These are phyloP conservation scores for Cantharis nigra DNA, from an alignment of 2,888 invertebrate genomes.

Conservation along the genomic window DNA sequence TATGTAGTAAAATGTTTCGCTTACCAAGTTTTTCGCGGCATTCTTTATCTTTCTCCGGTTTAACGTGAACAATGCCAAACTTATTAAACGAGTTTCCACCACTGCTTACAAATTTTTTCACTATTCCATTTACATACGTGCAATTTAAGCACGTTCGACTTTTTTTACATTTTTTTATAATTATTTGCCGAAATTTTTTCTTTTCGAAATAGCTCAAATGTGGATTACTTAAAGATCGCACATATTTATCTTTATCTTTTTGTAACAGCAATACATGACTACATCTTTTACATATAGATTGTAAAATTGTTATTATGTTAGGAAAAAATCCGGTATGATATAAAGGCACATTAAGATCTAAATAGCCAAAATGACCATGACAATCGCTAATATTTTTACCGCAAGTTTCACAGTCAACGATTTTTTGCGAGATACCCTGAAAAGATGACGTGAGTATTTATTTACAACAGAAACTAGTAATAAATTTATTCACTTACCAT, in stretches of 20 bases:
- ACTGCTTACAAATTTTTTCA: constrained; percentile 78
- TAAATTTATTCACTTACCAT: constrained; percentile 77
- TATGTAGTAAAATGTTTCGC: not conserved
- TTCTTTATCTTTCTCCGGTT: not conserved
- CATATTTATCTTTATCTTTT: constrained; percentile 67
- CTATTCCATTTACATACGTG: constrained; percentile 82
- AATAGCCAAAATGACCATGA: constrained; percentile 96
- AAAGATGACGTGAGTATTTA: constrained; percentile 25
- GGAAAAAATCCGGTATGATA: constrained; percentile 97
- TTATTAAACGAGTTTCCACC: not conserved
- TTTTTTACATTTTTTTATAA: constrained; percentile 87
- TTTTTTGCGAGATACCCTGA: constrained; percentile 88
- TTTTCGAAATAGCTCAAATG: constrained; percentile 85
- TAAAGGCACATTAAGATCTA: constrained; percentile 93
- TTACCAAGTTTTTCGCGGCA: not conserved
- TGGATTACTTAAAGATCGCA: constrained; percentile 76
- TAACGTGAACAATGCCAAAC: not conserved
- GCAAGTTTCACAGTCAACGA: constrained; percentile 87
- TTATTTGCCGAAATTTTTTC: constrained; percentile 82
- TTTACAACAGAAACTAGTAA: not conserved
- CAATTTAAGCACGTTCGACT: constrained; percentile 82
- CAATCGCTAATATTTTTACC: constrained; percentile 91
- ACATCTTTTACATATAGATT: constrained; percentile 95
- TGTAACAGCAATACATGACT: constrained; percentile 79
- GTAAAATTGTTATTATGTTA: constrained; percentile 86